Evolutionary conservation across 1,140 invertebrate species (phyloP).

Genomic region (Tetragnatha versicolor): DNA sequence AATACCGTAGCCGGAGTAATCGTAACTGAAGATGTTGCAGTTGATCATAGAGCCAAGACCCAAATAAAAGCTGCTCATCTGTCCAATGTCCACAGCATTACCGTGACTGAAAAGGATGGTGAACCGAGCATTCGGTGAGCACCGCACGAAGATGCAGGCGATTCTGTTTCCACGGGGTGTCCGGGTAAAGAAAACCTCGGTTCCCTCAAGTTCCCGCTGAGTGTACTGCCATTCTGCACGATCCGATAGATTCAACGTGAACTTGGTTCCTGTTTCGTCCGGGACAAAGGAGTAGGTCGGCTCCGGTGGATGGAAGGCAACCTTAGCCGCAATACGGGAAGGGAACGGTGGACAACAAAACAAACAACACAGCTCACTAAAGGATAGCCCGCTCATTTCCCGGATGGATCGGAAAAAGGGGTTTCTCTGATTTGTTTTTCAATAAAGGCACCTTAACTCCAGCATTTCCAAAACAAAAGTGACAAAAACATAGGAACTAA

Average conservation of each 20-base stretch:
- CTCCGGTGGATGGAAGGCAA: constrained; percentile 98
- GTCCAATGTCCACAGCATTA: constrained; percentile 95
- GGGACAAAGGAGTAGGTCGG: constrained; percentile 87
- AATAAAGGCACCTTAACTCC: constrained; percentile 2
- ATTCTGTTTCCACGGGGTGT: constrained; percentile 93
- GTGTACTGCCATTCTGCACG: constrained; percentile 99
- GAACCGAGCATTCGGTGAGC: constrained; percentile 89
- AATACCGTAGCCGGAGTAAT: constrained; percentile 98
- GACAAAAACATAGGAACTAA: not conserved
- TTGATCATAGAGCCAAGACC: constrained; percentile 95
- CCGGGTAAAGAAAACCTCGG: constrained; percentile 78
- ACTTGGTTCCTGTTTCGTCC: constrained; percentile 62
- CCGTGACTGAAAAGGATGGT: constrained; percentile 99
- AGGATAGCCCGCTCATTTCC: constrained; percentile 71
- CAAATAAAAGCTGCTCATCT: constrained; percentile 99
- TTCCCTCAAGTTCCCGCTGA: constrained; percentile 92
- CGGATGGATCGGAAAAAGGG: not conserved
- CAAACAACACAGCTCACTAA: constrained; percentile 97
- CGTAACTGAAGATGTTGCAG: constrained; percentile 99
- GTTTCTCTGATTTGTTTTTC: not conserved
- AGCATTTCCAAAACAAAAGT: constrained; percentile 10
- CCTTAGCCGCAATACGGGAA: constrained; percentile 96
- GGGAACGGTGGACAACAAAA: constrained; percentile 99
- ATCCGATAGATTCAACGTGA: constrained; percentile 76
- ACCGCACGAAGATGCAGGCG: constrained; percentile 95